These are phyloP conservation scores for Triplophysa rosa DNA, from an alignment of 2,113 vertebrate genomes.

Conservation along the genomic window DNA sequence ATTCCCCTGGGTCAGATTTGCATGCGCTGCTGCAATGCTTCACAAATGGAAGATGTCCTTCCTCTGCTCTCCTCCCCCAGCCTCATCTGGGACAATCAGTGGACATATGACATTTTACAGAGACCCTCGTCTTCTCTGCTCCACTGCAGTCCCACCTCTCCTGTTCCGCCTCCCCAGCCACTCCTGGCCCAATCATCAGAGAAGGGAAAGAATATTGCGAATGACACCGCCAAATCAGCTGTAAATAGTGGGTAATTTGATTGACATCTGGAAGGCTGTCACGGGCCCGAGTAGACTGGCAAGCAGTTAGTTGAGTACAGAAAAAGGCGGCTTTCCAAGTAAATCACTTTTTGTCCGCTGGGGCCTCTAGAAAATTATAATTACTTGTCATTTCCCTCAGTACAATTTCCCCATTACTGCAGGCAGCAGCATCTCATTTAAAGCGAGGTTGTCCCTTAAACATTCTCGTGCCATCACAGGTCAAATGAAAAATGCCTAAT, in stretches of 20 bases:
- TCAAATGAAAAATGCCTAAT: constrained; percentile 13
- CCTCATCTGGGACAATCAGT: constrained; percentile 80
- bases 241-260: constrained; percentile 99
- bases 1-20: constrained; percentile 92
- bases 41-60: constrained; percentile 86
- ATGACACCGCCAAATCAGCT: constrained; percentile 99
- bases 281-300: constrained; percentile 85
- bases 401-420: constrained; percentile 98
- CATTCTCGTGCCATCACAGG: constrained; percentile 69
- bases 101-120: constrained; percentile 99
- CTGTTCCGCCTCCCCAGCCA: constrained; percentile 54
- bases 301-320: constrained; percentile 58
- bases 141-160: constrained; percentile 21
- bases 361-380: constrained; percentile 95
- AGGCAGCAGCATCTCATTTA: constrained; percentile 95
- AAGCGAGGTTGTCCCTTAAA: constrained; percentile 92
- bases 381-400: constrained; percentile 98
- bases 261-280: constrained; percentile 99
- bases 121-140: constrained; percentile 82
- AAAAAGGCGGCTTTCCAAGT: constrained; percentile 93
- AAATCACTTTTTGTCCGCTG: constrained; percentile 97
- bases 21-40: constrained; percentile 94
- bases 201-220: constrained; percentile 95
- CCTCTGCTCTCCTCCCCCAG: constrained; percentile 65
- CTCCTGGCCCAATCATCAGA: constrained; percentile 80